Conservation (phyloP, 2,797 vertebrate species). For the Sebastes diploproa region DNA sequence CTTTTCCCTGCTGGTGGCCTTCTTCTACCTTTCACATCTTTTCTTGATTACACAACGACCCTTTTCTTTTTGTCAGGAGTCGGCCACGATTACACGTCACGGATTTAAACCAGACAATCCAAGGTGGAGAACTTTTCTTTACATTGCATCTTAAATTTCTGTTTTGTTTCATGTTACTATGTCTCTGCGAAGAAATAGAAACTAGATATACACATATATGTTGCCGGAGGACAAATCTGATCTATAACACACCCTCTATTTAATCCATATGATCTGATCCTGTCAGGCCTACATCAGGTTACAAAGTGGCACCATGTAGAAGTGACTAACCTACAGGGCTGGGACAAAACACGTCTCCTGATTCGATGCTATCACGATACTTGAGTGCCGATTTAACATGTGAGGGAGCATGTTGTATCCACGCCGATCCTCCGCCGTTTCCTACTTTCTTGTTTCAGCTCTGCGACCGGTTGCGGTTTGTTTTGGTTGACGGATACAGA, state of each 20-base stretch:
- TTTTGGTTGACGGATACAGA: no score
- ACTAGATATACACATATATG: neutral
- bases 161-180: neutral
- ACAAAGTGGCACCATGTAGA: neutral
- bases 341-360: no score
- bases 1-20: conserved; percentile 6
- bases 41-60: neutral
- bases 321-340: neutral
- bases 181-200: conserved; percentile 6
- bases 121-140: neutral
- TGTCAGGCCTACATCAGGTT: neutral
- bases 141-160: conserved; percentile 7
- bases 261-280: conserved; percentile 1
- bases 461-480: no score
- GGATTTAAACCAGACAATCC: neutral
- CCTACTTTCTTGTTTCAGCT: no score
- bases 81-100: neutral
- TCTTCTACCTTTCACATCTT: neutral
- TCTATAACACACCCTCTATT: conserved; percentile 13
- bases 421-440: no score
- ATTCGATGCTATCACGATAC: no score
- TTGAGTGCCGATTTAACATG: no score
- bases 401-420: no score
- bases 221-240: conserved; percentile 12
- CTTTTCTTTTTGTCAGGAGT: neutral